These are phyloP conservation scores for Piezodorus guildinii DNA, from an alignment of 1,140 invertebrate species.

Conservation along the genomic window DNA sequence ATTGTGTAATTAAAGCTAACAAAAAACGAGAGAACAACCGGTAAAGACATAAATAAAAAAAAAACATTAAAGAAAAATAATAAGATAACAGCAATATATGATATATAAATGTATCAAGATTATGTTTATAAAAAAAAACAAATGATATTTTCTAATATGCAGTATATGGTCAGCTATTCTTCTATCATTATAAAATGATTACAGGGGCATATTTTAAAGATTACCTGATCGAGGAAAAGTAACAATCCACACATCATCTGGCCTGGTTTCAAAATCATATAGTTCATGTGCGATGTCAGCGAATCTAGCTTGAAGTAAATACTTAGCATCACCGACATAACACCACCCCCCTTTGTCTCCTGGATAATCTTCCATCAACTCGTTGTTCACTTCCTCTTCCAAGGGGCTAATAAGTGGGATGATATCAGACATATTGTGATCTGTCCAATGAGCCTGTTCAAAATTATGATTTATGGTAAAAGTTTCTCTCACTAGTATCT, in stretches of 20 bases:
- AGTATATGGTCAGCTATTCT: no score
- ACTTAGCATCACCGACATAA: conserved; percentile 54
- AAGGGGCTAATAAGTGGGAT: conserved; percentile 20
- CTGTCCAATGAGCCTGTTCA: no score
- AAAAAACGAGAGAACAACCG: no score
- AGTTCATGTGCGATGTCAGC: conserved; percentile 46
- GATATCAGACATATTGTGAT: no score
- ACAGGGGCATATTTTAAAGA: background rate
- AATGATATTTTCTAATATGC: no score
- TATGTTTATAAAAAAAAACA: no score
- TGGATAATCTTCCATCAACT: conserved; percentile 34
- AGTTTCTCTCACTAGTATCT: no score
- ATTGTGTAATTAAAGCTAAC: no score
- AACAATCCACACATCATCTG: conserved; percentile 53
- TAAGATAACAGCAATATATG: no score
- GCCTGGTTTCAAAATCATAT: conserved; percentile 47
- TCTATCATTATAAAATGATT: no score
- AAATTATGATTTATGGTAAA: no score
- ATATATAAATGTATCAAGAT: background rate
- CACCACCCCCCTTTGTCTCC: conserved; percentile 60
- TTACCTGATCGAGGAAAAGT: conserved; percentile 75
- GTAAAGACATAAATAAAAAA: no score
- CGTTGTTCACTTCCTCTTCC: conserved; percentile 31
- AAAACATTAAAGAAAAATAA: background rate
- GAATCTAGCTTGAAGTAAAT: conserved; percentile 55